Conservation (phyloP, 2,797 vertebrate species). For the Coreius guichenoti region DNA sequence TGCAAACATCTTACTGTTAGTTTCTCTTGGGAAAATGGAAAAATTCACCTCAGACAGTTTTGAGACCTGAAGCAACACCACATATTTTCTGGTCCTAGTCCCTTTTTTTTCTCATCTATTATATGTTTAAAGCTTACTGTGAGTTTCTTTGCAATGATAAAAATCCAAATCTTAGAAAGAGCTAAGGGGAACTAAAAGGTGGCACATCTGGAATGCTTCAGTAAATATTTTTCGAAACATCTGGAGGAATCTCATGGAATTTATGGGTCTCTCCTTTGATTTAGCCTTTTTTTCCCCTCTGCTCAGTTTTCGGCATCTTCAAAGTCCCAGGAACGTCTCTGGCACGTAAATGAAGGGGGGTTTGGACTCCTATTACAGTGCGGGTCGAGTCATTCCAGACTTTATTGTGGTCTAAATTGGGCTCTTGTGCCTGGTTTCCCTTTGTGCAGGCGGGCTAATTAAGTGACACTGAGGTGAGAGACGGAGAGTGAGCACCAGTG, state of each 20-base stretch:
- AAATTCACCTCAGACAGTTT: neutral
- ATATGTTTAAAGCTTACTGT: neutral
- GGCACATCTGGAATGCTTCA: constrained; percentile 83
- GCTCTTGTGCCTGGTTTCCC: constrained; percentile 76
- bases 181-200: constrained; percentile 59
- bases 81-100: neutral
- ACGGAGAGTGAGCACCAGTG: constrained; percentile 60
- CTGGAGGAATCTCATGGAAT: constrained; percentile 82
- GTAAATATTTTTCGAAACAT: constrained; percentile 79
- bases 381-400: constrained; percentile 69
- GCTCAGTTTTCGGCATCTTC: constrained; percentile 71
- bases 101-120: constrained; percentile 12
- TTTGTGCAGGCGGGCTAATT: constrained; percentile 74
- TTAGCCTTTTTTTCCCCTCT: constrained; percentile 44
- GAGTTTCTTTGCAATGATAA: neutral
- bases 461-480: constrained; percentile 72
- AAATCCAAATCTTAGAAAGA: neutral
- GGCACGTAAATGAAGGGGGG: constrained; percentile 70
- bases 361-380: constrained; percentile 65
- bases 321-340: constrained; percentile 68
- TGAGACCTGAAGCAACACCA: neutral
- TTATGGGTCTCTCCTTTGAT: constrained; percentile 80
- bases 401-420: constrained; percentile 79
- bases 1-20: neutral
- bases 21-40: neutral